Percentiles rank a stretch among this genome's conserved stretches.
Evolutionary conservation across 2,797 vertebrate species (phyloP).

Genomic region (Muraenolepis orangiensis): DNA sequence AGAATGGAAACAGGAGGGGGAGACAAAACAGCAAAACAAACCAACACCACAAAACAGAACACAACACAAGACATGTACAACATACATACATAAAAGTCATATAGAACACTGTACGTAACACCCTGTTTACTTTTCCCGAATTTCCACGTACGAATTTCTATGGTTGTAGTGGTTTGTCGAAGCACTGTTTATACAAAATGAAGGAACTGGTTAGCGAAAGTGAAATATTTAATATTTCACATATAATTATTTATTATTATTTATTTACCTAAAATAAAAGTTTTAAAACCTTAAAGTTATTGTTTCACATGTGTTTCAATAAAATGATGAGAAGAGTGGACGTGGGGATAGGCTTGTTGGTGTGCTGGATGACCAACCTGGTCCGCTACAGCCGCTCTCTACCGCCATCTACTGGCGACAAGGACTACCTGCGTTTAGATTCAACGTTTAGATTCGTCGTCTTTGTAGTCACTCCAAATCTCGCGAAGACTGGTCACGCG

Average conservation of each 20-base stretch:
- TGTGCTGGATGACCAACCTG: neutral
- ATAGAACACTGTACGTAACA: too few relatives aligned
- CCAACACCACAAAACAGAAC: too few relatives aligned
- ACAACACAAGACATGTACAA: too few relatives aligned
- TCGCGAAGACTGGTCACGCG: neutral
- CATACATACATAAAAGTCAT: too few relatives aligned
- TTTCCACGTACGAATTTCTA: conserved; percentile 6
- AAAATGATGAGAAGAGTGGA: conserved; percentile 39
- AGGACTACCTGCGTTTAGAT: neutral
- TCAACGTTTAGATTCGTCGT: neutral
- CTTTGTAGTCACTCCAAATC: too few relatives aligned
- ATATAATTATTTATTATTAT: too few relatives aligned
- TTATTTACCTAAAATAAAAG: too few relatives aligned
- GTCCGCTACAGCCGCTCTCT: neutral
- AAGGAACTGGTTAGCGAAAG: conserved; percentile 37
- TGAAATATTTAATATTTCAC: conserved; percentile 65
- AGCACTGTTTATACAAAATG: conserved; percentile 41
- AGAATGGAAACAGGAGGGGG: too few relatives aligned
- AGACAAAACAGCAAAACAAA: too few relatives aligned
- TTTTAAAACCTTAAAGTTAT: too few relatives aligned
- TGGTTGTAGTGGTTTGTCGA: conserved; percentile 38
- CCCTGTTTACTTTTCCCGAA: neutral
- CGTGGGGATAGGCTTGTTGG: neutral
- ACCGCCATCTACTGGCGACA: neutral
- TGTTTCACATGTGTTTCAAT: conserved; percentile 50